A percentile compares a stretch with the other conserved stretches of the same genome.
phyloP scores from a whole-genome alignment of 2,797 vertebrate species.

The Poecile montanus region DNA sequence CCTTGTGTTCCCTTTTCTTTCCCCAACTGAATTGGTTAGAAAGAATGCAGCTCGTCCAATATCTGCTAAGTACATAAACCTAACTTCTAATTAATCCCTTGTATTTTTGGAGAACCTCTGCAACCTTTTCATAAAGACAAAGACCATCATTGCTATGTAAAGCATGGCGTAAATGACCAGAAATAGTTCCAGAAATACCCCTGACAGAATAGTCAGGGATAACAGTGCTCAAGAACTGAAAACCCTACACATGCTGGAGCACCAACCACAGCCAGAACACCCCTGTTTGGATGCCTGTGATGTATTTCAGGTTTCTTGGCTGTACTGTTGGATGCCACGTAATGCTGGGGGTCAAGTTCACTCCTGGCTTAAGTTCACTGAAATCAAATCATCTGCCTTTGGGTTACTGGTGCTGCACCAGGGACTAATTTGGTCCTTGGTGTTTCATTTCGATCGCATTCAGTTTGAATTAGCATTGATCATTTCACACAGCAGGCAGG shows the following conservation, averaged over 20 bases:
- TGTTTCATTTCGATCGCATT: neutral
- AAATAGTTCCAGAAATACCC: neutral
- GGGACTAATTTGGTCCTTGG: neutral
- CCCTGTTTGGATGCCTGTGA: neutral
- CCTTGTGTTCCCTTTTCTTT: accelerated
- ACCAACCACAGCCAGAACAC: neutral
- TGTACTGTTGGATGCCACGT: accelerated
- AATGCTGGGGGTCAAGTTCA: neutral
- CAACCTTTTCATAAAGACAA: neutral
- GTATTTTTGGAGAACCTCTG: neutral
- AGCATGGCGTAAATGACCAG: neutral
- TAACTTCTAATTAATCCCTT: neutral
- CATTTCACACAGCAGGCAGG: constrained; percentile 29
- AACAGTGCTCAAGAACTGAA: neutral
- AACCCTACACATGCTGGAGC: neutral
- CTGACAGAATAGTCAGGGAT: neutral
- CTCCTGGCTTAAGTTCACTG: neutral
- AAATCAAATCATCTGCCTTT: constrained; percentile 11
- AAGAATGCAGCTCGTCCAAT: neutral
- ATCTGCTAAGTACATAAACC: neutral
- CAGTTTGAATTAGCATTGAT: constrained; percentile 30
- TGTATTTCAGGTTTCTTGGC: neutral
- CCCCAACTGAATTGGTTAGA: neutral
- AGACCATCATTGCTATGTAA: neutral
- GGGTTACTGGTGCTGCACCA: neutral